Base-by-base conservation (phyloP, 2,797 vertebrate species). In the Salarias fasciatus region DNA sequence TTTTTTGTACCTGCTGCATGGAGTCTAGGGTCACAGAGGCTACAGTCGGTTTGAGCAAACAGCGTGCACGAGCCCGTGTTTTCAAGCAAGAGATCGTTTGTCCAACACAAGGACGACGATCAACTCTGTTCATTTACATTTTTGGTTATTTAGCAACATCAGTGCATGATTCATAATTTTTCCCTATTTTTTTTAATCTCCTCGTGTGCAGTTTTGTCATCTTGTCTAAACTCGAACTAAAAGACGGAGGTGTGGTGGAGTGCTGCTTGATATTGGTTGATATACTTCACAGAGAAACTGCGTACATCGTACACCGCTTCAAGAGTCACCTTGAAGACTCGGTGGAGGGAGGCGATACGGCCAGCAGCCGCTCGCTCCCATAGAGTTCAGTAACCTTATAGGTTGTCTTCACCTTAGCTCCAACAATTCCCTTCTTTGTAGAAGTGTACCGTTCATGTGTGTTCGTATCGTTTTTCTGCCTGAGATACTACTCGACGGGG, bases 401-500 rank as follows among this genome's bases (percentile, higher is more conserved):
- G 8, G 18, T 40, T 30, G 8, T 8, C n/a, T 28, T 75, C 44
- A 37, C 62, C 54, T 63, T 18, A 61, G 28, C 66, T 53, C 29
- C 54, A 67, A 80, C 63, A 81, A 51, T 78, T 45, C 35, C 52
- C 41, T 8, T 43, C 72, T 74, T 79, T 65, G 77, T 76, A 37
- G 37, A 54, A 43, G 40, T 42, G 53, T 24, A 38, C 53, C 48
- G 54, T 12, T 76, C 48, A 49, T 57, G 24, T 15, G 47, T 13
- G 51, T 86, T 79, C 82, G 78, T 79, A 84, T 80, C 53, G 74
- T 33, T 59, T 24, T 24, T 24, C 18, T 24, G 18, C 18, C 69
- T 72, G 61, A 73, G 71, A 84, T 77, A 65, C 72, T 52, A 83
- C 73, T 73, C 4, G 13, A 68, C 69, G 76, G 77, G 71, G 84